phyloP scores from a whole-genome alignment of 2,113 vertebrate species.

The Amazona vittata region DNA sequence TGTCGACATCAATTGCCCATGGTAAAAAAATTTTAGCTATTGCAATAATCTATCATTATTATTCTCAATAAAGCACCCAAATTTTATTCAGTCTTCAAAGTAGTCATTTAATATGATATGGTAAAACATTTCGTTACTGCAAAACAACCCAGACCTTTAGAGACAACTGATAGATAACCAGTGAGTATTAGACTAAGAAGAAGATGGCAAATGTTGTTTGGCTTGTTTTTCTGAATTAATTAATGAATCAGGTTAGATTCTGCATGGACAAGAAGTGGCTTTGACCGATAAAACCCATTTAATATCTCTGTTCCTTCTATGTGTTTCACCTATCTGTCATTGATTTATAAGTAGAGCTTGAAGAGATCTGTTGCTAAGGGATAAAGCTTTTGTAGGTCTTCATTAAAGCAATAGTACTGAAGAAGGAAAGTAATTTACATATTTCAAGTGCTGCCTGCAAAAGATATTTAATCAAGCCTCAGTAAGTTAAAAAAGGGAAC shows the following conservation, averaged over 20 bases:
- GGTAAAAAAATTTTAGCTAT: neutral
- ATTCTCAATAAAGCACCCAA: neutral
- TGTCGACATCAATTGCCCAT: neutral
- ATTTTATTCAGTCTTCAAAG: neutral
- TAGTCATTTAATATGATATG: neutral
- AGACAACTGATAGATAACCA: neutral
- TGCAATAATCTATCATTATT: neutral
- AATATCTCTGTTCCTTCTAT: neutral
- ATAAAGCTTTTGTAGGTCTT: constrained; percentile 23
- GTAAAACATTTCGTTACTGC: neutral
- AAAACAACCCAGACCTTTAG: neutral
- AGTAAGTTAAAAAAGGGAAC: neutral
- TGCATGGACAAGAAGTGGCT: neutral
- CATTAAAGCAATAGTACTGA: constrained; percentile 4
- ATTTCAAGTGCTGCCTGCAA: neutral
- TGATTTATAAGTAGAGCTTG: constrained; percentile 33
- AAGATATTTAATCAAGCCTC: neutral
- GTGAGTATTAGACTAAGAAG: neutral
- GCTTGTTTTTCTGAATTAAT: neutral
- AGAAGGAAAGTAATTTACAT: constrained; percentile 47
- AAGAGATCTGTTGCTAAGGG: constrained; percentile 62
- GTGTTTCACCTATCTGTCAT: neutral
- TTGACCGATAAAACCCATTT: neutral
- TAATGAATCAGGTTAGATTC: neutral
- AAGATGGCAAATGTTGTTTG: neutral